phyloP scores from a whole-genome alignment of 2,797 vertebrate genomes.

The Gymnoscopelus braueri region DNA sequence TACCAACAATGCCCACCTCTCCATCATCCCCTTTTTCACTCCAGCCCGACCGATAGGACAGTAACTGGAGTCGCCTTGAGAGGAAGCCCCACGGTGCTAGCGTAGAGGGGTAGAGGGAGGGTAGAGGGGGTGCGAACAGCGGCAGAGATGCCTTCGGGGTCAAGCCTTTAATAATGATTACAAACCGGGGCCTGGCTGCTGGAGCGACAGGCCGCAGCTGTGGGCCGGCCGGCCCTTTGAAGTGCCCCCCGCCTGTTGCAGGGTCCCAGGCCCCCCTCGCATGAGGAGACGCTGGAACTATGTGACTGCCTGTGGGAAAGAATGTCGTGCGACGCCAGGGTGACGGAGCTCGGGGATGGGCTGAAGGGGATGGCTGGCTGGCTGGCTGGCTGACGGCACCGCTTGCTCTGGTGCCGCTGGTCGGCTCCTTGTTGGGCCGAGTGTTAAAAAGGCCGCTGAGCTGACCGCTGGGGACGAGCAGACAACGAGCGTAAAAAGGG shows the following conservation, averaged over 20 bases:
- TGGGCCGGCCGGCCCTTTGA: conserved; percentile 83
- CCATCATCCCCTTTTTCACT: conserved; percentile 39
- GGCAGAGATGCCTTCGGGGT: conserved; percentile 87
- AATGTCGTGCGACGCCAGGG: conserved; percentile 88
- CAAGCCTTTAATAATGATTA: conserved; percentile 93
- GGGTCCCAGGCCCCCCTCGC: conserved; percentile 81
- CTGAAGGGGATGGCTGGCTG: conserved; percentile 49
- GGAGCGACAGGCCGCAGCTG: conserved; percentile 88
- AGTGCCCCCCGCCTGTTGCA: conserved; percentile 85
- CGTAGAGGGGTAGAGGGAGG: too few relatives aligned
- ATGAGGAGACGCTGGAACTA: conserved; percentile 90
- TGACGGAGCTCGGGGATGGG: conserved; percentile 82
- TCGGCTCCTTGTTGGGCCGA: background rate
- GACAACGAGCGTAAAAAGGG: conserved; percentile 16
- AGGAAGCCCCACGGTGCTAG: conserved; percentile 71
- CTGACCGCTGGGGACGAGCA: conserved; percentile 52
- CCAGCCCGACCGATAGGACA: conserved; percentile 58
- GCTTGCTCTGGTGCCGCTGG: background rate
- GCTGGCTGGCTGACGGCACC: conserved; percentile 13
- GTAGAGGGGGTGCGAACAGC: conserved; percentile 86
- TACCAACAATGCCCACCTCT: conserved; percentile 56
- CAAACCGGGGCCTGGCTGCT: conserved; percentile 86
- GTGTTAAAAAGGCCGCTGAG: background rate
- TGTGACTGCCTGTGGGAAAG: conserved; percentile 90
- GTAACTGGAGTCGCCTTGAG: conserved; percentile 81